Conservation (phyloP, 2,888 invertebrate species). For the Syrista parreyssii region DNA sequence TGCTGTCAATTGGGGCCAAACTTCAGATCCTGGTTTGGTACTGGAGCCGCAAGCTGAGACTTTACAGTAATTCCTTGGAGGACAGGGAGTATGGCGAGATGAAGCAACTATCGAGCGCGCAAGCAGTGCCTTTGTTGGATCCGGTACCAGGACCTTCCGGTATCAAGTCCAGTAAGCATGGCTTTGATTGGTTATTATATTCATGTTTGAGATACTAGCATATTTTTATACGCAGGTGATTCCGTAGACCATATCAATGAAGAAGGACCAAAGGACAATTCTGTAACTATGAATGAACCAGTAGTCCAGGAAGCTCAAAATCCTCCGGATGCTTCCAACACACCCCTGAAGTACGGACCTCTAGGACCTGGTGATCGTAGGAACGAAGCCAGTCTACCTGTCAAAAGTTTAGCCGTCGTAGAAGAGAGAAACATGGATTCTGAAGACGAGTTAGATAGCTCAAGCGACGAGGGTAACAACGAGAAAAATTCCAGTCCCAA, state of each 20-base stretch:
- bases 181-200: not conserved
- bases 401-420: slow-evolving; percentile 1
- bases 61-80: slow-evolving; percentile 45
- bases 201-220: not conserved
- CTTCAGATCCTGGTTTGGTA: slow-evolving; percentile 67
- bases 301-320: not conserved
- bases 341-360: slow-evolving; percentile 49
- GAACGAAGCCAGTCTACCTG: slow-evolving; percentile 7
- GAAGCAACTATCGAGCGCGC: not conserved
- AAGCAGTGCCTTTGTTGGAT: not conserved
- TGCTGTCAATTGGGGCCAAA: slow-evolving; percentile 64
- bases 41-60: slow-evolving; percentile 63
- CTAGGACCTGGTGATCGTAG: slow-evolving; percentile 49
- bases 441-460: slow-evolving; percentile 49
- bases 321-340: not conserved
- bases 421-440: slow-evolving; percentile 27
- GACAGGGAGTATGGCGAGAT: not conserved
- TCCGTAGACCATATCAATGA: not conserved
- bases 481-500: slow-evolving; percentile 36
- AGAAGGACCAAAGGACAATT: not conserved
- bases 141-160: not conserved
- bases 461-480: slow-evolving; percentile 48
- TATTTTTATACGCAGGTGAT: not conserved
- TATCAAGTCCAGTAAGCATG: not conserved
- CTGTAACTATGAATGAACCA: not conserved